A percentile compares a stretch with the other conserved stretches of the same genome.
These are phyloP conservation scores for Raja brachyura DNA, from an alignment of 2,113 vertebrate genomes.

Conservation along the genomic window DNA sequence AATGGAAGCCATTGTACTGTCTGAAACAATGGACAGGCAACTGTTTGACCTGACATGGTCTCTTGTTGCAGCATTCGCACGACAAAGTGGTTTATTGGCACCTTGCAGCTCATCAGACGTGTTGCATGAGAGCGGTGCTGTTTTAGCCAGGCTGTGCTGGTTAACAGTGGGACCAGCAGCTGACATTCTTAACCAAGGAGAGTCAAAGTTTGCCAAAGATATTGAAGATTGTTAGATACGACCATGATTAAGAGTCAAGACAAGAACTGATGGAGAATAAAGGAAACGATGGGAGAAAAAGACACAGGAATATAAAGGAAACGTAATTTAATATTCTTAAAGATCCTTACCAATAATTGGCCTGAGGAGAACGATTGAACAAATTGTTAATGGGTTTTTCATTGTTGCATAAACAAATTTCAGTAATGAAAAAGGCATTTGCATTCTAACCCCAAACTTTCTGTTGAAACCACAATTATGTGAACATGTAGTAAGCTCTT, in stretches of 20 bases:
- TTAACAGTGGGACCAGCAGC: not conserved
- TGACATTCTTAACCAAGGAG: not conserved
- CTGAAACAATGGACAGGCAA: not conserved
- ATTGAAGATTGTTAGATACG: not conserved
- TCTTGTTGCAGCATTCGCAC: not conserved
- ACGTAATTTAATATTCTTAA: not conserved
- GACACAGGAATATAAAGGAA: not conserved
- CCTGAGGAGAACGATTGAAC: not conserved
- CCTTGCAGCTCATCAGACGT: too few relatives aligned
- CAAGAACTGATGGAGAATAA: not conserved
- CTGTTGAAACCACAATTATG: not conserved
- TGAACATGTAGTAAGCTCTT: not conserved
- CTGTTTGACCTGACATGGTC: not conserved
- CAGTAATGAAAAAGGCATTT: not conserved
- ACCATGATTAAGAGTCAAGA: not conserved
- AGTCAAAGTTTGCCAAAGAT: not conserved
- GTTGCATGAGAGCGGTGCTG: not conserved
- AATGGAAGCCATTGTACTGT: not conserved
- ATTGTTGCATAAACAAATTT: not conserved
- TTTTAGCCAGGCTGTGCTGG: not conserved
- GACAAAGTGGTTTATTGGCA: not conserved
- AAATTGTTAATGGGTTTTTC: not conserved
- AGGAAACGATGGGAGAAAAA: not conserved
- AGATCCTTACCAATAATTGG: not conserved
- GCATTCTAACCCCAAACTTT: not conserved